phyloP scores from a whole-genome alignment of 1,140 invertebrate genomes.

The Philopotamus ludificatus region DNA sequence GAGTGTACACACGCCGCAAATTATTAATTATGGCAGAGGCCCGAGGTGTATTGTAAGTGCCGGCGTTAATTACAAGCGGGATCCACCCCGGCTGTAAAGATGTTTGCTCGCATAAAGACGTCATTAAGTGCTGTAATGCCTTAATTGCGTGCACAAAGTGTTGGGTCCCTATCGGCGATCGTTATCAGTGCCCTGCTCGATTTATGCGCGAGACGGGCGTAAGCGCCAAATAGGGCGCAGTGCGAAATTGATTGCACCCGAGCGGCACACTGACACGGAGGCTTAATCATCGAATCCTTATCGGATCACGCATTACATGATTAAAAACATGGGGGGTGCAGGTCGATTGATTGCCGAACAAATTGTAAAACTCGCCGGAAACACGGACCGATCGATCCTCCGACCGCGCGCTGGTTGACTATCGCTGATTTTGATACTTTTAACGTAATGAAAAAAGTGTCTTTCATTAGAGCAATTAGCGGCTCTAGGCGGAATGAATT shows the following conservation, averaged over 20 bases:
- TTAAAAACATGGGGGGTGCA: conserved; percentile 28
- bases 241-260: conserved; percentile 39
- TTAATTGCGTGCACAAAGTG: conserved; percentile 38
- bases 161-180: conserved; percentile 17
- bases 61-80: too few relatives aligned
- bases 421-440: too few relatives aligned
- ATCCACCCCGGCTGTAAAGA: conserved; percentile 1
- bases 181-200: conserved; percentile 12
- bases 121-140: conserved; percentile 32
- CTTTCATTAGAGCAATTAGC: too few relatives aligned
- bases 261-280: conserved; percentile 21
- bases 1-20: too few relatives aligned
- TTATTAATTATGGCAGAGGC: too few relatives aligned
- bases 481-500: too few relatives aligned
- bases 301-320: conserved; percentile 36
- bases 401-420: too few relatives aligned
- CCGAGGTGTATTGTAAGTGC: too few relatives aligned
- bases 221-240: conserved; percentile 24
- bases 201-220: conserved; percentile 16
- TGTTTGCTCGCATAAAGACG: conserved; percentile 21
- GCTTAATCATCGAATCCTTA: conserved; percentile 25
- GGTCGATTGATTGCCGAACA: too few relatives aligned
- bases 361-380: too few relatives aligned
- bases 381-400: too few relatives aligned
- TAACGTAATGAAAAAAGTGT: too few relatives aligned